These are phyloP conservation scores for Novumbra hubbsi DNA, from an alignment of 2,797 vertebrate species.

Conservation along the genomic window DNA sequence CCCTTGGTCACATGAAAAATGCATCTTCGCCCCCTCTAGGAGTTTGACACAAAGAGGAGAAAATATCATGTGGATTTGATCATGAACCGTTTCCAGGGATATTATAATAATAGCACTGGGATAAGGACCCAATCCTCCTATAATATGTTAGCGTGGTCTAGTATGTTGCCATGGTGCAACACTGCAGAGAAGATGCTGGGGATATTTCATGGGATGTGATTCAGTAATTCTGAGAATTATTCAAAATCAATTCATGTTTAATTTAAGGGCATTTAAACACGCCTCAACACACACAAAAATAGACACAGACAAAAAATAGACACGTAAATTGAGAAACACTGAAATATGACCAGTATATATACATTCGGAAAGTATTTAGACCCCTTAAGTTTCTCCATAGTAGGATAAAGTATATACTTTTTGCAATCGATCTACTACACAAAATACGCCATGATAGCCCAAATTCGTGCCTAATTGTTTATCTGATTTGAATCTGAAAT, in stretches of 20 bases:
- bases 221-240: not conserved
- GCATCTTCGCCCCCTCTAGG: not conserved
- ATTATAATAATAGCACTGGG: conserved; percentile 32
- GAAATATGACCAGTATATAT: too few species aligned
- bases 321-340: too few species aligned
- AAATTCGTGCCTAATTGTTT: too few species aligned
- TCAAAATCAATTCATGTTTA: too few species aligned
- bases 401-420: too few species aligned
- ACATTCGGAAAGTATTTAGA: too few species aligned
- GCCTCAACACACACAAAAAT: conserved; percentile 21
- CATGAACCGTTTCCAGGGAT: conserved; percentile 31
- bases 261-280: too few species aligned
- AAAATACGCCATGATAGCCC: too few species aligned
- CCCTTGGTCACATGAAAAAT: conserved; percentile 12
- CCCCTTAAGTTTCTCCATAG: too few species aligned
- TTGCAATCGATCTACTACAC: too few species aligned
- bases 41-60: not conserved
- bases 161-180: conserved; percentile 10
- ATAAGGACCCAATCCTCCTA: not conserved
- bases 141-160: conserved; percentile 8
- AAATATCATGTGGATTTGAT: conserved; percentile 29
- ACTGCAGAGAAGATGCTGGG: not conserved
- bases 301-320: too few species aligned
- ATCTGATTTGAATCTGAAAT: too few species aligned
- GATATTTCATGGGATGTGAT: conserved; percentile 34